phyloP scores from a whole-genome alignment of 2,888 invertebrate species.

The Ethmia dodecea region DNA sequence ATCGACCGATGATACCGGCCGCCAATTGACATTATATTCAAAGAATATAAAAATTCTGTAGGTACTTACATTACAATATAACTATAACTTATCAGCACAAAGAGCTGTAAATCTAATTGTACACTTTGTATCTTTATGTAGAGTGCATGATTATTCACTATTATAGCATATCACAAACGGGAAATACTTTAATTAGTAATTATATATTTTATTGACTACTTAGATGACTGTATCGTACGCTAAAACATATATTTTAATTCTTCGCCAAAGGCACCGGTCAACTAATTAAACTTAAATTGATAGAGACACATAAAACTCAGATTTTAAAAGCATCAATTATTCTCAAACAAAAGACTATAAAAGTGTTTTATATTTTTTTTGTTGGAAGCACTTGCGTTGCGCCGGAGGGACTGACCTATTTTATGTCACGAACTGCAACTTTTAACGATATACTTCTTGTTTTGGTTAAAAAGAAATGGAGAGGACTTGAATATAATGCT shows the following conservation, averaged over 20 bases:
- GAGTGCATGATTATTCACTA: no score
- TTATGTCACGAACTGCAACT: conserved; percentile 41
- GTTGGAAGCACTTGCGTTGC: conserved; percentile 4
- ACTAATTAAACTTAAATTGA: conserved; percentile 6
- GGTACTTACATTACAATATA: no score
- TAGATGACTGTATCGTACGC: no score
- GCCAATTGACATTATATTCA: no score
- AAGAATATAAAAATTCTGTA: no score
- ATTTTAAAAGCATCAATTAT: conserved; percentile 19
- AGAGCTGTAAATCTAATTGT: no score
- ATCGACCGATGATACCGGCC: no score
- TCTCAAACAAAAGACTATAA: conserved; percentile 31
- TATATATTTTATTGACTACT: no score
- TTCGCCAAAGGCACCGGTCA: neutral
- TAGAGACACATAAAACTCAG: conserved; percentile 8
- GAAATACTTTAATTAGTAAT: no score
- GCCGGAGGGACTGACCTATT: conserved; percentile 35
- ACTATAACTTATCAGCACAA: no score
- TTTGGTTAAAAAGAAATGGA: conserved; percentile 25
- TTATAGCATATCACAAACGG: no score
- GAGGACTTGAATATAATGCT: conserved; percentile 8
- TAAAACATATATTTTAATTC: neutral
- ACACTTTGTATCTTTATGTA: no score
- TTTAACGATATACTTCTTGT: conserved; percentile 30
- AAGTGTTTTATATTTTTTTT: conserved; percentile 20